These are phyloP conservation scores for Troilus luridus DNA, from an alignment of 2,888 invertebrate species.

Conservation along the genomic window DNA sequence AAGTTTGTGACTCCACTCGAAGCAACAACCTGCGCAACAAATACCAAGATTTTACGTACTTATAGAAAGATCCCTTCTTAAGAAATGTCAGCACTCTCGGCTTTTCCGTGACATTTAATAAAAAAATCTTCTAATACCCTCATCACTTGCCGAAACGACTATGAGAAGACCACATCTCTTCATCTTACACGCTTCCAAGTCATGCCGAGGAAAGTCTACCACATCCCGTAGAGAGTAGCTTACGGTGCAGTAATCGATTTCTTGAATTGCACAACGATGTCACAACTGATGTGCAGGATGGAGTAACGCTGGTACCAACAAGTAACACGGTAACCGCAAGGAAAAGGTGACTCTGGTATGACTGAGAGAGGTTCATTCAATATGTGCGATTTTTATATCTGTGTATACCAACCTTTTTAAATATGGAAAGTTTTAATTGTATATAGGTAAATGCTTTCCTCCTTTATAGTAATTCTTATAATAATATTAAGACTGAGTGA, in stretches of 20 bases:
- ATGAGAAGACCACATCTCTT: slow-evolving; percentile 1
- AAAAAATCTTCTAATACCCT: not conserved
- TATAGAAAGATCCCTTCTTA: too few relatives aligned
- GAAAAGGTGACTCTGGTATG: not conserved
- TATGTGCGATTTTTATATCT: too few relatives aligned
- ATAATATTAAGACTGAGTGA: too few relatives aligned
- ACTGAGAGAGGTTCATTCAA: too few relatives aligned
- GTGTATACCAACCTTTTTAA: too few relatives aligned
- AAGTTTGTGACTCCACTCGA: too few relatives aligned
- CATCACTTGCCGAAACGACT: not conserved
- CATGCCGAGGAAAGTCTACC: not conserved
- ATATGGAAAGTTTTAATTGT: too few relatives aligned
- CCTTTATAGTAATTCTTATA: too few relatives aligned
- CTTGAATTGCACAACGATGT: not conserved
- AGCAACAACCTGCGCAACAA: too few relatives aligned
- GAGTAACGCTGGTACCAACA: not conserved
- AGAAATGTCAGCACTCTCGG: too few relatives aligned
- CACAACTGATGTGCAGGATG: not conserved
- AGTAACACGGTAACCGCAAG: not conserved
- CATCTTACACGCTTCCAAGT: not conserved
- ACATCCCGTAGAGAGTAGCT: not conserved
- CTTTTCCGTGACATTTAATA: not conserved
- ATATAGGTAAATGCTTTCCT: too few relatives aligned
- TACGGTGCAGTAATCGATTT: not conserved
- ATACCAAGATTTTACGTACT: too few relatives aligned